These are phyloP conservation scores for Prunella strophiata DNA, from an alignment of 2,797 vertebrate genomes.

Conservation along the genomic window DNA sequence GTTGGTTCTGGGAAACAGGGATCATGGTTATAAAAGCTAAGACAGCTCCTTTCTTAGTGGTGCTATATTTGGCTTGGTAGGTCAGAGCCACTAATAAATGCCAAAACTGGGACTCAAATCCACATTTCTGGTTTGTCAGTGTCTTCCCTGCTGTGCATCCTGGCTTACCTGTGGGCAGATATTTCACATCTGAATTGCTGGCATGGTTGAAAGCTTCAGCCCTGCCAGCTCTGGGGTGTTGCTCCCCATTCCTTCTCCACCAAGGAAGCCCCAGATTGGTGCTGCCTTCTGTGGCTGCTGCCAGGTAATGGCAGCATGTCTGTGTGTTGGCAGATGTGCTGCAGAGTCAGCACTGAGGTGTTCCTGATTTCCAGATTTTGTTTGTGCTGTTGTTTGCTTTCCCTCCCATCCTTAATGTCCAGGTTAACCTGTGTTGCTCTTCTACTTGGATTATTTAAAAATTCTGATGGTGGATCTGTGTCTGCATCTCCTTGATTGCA, in stretches of 20 bases:
- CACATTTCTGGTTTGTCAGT: background rate
- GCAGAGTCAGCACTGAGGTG: background rate
- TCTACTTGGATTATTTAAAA: background rate
- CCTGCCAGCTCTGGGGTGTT: background rate
- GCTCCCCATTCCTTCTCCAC: background rate
- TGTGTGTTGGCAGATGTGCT: background rate
- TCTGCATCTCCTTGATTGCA: background rate
- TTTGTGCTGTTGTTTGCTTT: background rate
- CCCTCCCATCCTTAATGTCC: background rate
- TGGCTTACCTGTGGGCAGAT: background rate
- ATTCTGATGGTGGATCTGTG: background rate
- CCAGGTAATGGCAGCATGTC: rapidly evolving
- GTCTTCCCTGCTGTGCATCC: background rate
- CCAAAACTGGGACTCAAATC: background rate
- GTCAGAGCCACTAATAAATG: background rate
- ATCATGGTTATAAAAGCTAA: background rate
- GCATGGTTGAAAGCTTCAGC: background rate
- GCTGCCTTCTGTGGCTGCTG: background rate
- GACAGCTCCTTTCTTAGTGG: background rate
- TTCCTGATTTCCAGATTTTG: background rate
- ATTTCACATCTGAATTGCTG: background rate
- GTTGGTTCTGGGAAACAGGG: background rate
- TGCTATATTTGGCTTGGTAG: background rate
- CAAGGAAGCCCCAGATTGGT: background rate
- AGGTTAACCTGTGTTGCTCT: background rate